A percentile compares a stretch with the other conserved stretches of the same genome.
Evolutionary conservation across 1,140 invertebrate genomes (phyloP).

Genomic region (Zophobas atratus): DNA sequence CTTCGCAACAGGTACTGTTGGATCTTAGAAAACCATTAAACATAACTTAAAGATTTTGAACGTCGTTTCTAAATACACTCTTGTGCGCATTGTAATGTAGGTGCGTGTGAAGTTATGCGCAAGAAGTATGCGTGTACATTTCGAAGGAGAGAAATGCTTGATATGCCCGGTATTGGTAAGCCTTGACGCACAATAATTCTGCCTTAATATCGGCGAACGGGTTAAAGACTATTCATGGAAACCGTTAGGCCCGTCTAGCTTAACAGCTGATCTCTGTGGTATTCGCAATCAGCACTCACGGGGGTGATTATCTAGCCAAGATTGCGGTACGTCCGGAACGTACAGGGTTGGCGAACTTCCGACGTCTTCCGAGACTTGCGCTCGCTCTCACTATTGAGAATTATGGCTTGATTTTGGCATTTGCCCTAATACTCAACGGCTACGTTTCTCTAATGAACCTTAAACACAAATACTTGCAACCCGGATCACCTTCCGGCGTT

Average conservation of each 20-base stretch:
- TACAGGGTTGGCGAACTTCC: conserved; percentile 29
- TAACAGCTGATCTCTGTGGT: conserved; percentile 51
- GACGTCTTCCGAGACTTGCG: conserved; percentile 21
- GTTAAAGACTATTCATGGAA: conserved; percentile 35
- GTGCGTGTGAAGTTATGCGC: no score
- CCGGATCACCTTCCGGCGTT: neutral
- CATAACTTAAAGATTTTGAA: no score
- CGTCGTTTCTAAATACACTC: no score
- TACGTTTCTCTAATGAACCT: conserved; percentile 38
- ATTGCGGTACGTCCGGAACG: conserved; percentile 41
- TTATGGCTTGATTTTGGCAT: conserved; percentile 45
- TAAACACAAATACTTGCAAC: conserved; percentile 39
- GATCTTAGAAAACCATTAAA: no score
- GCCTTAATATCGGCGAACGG: conserved; percentile 28
- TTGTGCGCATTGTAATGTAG: no score
- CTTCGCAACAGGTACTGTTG: no score
- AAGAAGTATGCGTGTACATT: neutral
- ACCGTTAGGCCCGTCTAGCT: conserved; percentile 45
- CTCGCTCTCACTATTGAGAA: conserved; percentile 41
- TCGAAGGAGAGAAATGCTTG: neutral
- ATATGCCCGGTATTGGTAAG: conserved; percentile 19
- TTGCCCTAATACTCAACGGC: conserved; percentile 42
- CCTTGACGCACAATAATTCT: conserved; percentile 21
- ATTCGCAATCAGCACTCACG: conserved; percentile 55
- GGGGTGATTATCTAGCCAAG: conserved; percentile 53